Base-by-base conservation (phyloP, 2,888 invertebrate species). In the Lutraria lutraria region DNA sequence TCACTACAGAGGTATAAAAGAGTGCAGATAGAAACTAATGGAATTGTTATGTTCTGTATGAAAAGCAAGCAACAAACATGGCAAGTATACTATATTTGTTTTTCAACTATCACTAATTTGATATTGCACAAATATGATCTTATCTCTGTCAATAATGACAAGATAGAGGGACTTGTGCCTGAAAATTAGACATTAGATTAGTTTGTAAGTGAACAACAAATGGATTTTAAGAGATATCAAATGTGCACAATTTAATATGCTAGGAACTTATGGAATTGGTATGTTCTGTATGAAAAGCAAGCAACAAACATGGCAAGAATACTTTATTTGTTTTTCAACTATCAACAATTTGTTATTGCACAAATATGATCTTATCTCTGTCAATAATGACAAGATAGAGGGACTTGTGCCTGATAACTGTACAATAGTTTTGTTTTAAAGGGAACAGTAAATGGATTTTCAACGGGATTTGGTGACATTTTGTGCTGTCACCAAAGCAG, bases 101-200 rank as follows among this genome's bases (percentile, higher is more conserved):
- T 86, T 87, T 87, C 76, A 87, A 82, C 76, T 54, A 72, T 53
- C 82, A 87, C 52, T 6, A 68, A 4, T 68, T 72, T 82, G 29
- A 60, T 87, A 29, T 82, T 72, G 76, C 86, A 87, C 82, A 81
- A 54, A 72, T 81, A 72, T 82, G 31, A 53, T 87, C 86, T 86
- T 86, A 68, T 81, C 81, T 31, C n/a, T 82, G 63, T 68, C 53
- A 82, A 81, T n/a, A 63, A n/a, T 63, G 31, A 82, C 82, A 87
- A 72, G 81, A 87, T 29, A 87, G 86, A 87, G 86, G 86, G 86
- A 86, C 52, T 29, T 81, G 81, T 86, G 86, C 81, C 63, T 31
- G 60, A 19, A 12, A 52, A n/a, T n/a, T n/a, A n/a, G n/a, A n/a
- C n/a, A n/a, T n/a, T n/a, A n/a, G n/a, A n/a, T n/a, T n/a, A n/a